Evolutionary conservation across 2,888 invertebrate species (phyloP), one percentile per base, ranked within the genome.

Genomic region (Ceraclea dissimilis): DNA sequence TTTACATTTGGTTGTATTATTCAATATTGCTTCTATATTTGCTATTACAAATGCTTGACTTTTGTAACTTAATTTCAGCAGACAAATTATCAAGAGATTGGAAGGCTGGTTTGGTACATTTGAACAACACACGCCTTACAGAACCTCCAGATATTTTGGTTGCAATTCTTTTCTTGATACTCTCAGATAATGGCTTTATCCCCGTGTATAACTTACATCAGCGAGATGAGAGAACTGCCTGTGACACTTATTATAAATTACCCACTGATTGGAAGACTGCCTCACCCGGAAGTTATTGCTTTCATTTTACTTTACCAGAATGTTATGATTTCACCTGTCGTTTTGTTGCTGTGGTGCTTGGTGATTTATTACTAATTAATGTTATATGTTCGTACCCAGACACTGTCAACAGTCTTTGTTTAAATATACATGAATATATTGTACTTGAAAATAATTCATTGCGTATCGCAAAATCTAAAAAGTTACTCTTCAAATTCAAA

Each of bases 401-500:
- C 46, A 72, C 71, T 46, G 64, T 73, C 53, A 76, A 75, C 64
- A 69, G 74, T 49, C 67, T 72, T 39, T 75, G 76, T 64, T 61
- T 77, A 49, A 71, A 73, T 18, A 64, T 74, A 10, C 71, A 70
- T 60, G 69, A 70, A 34, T 76, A 72, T 69, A 68, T 76, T 54
- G 71, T 71, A 10, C 69, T 71, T 48, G 69, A 70, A 11, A 68
- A 70, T 63, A 70, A 70, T 51, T 68, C 70, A 52, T 50, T 69
- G 70, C 67, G 72, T 72, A 64, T 75, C 71, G 64, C 67, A 69
- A 71, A 75, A 54, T 62, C 81, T 39, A 74, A 74, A 62, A 74
- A 78, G 63, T 68, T 80, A 20, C 72, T 76, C 8, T 64, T 67
- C 39, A 73, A 71, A 54, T 72, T 83, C 57, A 83, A 83, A 63